These are phyloP conservation scores for Dyspetes luteomarginatus DNA, from an alignment of 2,888 invertebrate species.

Conservation along the genomic window DNA sequence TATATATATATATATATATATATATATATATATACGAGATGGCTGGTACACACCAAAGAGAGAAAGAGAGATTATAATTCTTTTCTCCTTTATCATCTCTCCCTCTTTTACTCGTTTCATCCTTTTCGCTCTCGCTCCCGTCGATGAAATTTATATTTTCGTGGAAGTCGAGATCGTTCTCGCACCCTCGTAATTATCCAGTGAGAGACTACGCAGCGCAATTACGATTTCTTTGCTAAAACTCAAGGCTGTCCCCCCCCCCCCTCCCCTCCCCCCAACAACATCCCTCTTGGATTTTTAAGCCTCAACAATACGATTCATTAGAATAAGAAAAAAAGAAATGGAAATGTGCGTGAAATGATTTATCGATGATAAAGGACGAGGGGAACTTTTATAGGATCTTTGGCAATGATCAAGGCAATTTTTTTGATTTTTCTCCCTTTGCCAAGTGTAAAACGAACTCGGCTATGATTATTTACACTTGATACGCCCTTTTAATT, in stretches of 20 bases:
- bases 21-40: constrained; percentile 7
- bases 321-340: constrained; percentile 22
- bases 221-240: constrained; percentile 55
- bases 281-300: no score
- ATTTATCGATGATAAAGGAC: constrained; percentile 36
- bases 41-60: constrained; percentile 45
- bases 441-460: no score
- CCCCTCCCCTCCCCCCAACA: no score
- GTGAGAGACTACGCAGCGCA: constrained; percentile 14
- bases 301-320: constrained; percentile 48
- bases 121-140: no score
- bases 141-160: constrained; percentile 65
- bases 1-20: neutral
- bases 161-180: constrained; percentile 54
- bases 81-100: constrained; percentile 41
- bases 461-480: no score
- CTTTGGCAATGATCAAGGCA: neutral
- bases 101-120: constrained; percentile 6
- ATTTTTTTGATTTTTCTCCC: constrained; percentile 1
- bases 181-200: constrained; percentile 62
- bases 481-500: no score
- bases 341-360: constrained; percentile 8
- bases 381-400: neutral
- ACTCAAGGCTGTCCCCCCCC: no score
- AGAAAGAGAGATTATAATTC: constrained; percentile 47